Evolutionary conservation across 1,140 invertebrate species (phyloP), one percentile per base, ranked within the genome.

Genomic region (Heliconius melpomene): DNA sequence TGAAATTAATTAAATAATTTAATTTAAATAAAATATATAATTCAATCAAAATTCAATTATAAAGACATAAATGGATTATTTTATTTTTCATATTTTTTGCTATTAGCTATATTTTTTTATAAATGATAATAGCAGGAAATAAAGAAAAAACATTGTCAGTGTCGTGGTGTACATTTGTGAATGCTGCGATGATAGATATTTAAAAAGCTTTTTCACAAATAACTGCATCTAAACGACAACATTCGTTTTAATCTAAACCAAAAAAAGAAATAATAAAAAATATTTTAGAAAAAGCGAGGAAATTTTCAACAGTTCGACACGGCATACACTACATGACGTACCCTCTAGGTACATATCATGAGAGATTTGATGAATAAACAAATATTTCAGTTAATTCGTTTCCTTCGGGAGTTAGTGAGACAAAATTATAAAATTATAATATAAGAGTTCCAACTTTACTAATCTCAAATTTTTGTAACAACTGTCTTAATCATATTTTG

Each of bases 301-400:
- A 66, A 66, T 29, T 66, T 66, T 29, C 60, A 81, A 81, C 79
- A 81, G 79, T 81, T 81, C 79, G 79, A 81, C 79, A 78, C 76
- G 79, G 79, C 75, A 13, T 66, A 23, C 54, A 11, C 23, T 26
- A 11, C 54, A 11, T 23, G 9, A 60, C n/a, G n/a, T 20, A 52
- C 18, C 20, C 50, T 52, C 18, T 20, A 52, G 50, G 50, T 52
- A 52, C 7, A 52, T 20, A 52, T 20, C 18, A 18, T 18, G 50
- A 52, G 18, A 20, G 18, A 20, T 52, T 52, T 52, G 7, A 46
- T 16, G 7, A 6, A 20, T 20, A 52, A 52, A 2, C 6, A 52
- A 52, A 20, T 46, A 6, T 46, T 46, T 46, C 40, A 1, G 13
- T 54, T 18, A 54, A 18, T 2, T 57, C 54, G n/a, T 57, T 57